phyloP scores from a whole-genome alignment of 2,888 invertebrate species.

The Erebia epiphron region DNA sequence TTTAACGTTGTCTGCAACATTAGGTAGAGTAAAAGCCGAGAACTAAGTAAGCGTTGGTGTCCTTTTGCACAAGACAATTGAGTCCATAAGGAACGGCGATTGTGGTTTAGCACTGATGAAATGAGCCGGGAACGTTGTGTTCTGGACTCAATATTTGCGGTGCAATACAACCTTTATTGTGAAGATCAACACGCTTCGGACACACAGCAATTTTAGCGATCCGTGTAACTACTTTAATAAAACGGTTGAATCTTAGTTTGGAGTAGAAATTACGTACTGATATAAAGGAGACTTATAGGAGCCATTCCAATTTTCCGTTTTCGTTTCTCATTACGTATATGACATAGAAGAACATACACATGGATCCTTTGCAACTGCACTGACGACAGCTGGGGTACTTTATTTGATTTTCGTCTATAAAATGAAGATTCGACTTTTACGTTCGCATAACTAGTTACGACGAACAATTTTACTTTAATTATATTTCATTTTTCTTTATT shows the following conservation, averaged over 20 bases:
- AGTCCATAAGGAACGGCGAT: conserved; percentile 62
- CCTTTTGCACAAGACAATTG: conserved; percentile 68
- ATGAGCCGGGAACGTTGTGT: conserved; percentile 65
- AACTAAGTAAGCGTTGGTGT: conserved; percentile 44
- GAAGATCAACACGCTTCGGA: conserved; percentile 64
- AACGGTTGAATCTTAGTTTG: conserved; percentile 25
- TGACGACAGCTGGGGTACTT: conserved; percentile 68
- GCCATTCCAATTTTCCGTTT: conserved; percentile 19
- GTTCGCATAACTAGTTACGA: conserved; percentile 23
- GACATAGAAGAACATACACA: conserved; percentile 58
- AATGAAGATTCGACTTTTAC: conserved; percentile 58
- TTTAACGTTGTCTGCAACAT: conserved; percentile 47
- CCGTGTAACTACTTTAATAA: conserved; percentile 35
- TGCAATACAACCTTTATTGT: conserved; percentile 76
- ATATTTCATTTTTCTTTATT: conserved; percentile 10
- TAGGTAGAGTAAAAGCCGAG: conserved; percentile 39
- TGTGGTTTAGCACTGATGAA: conserved; percentile 68
- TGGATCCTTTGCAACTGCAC: conserved; percentile 63
- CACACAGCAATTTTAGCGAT: conserved; percentile 48
- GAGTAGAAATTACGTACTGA: conserved; percentile 20
- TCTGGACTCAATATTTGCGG: conserved; percentile 71
- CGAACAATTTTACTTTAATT: conserved; percentile 19
- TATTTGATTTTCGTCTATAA: conserved; percentile 73
- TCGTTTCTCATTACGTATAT: conserved; percentile 38
- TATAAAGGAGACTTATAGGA: conserved; percentile 12